Percentiles rank a stretch among this genome's conserved stretches.
Evolutionary conservation across 2,797 vertebrate genomes (phyloP).

Genomic region (Anableps anableps): DNA sequence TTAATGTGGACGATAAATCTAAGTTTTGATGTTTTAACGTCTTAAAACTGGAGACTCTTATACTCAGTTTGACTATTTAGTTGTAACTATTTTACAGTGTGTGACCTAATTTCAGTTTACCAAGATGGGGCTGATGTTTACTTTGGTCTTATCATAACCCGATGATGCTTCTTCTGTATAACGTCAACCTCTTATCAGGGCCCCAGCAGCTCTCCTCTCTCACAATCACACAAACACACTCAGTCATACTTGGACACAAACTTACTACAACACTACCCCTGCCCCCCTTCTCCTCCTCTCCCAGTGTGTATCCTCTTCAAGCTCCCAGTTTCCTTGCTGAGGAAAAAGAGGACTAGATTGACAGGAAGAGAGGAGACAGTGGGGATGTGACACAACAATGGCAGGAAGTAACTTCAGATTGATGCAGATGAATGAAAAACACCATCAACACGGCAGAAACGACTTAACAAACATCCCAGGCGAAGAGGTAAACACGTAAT

Average conservation of each 20-base stretch:
- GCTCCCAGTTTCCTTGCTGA: conserved; percentile 65
- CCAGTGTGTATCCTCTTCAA: conserved; percentile 63
- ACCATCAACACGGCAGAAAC: conserved; percentile 51
- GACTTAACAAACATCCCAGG: conserved; percentile 64
- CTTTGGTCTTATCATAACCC: conserved; percentile 34
- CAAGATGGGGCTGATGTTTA: neutral
- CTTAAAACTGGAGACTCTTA: neutral
- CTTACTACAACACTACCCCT: neutral
- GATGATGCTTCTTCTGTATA: conserved; percentile 24
- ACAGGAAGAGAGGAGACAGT: conserved; percentile 81
- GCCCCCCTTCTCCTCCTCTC: neutral
- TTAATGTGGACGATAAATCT: neutral
- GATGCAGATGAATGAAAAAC: conserved; percentile 70
- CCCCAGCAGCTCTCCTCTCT: conserved; percentile 6
- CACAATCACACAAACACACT: neutral
- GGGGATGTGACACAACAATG: conserved; percentile 81
- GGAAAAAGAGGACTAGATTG: conserved; percentile 66
- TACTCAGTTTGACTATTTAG: neutral
- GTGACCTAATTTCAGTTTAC: neutral
- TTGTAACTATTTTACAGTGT: neutral
- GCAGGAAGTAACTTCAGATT: conserved; percentile 81
- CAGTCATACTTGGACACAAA: conserved; percentile 2
- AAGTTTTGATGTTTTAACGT: neutral
- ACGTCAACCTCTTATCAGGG: conserved; percentile 52
- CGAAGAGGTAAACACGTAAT: conserved; percentile 68